These are phyloP conservation scores for Gerosis bhagava DNA, from an alignment of 2,888 invertebrate genomes.

Conservation along the genomic window DNA sequence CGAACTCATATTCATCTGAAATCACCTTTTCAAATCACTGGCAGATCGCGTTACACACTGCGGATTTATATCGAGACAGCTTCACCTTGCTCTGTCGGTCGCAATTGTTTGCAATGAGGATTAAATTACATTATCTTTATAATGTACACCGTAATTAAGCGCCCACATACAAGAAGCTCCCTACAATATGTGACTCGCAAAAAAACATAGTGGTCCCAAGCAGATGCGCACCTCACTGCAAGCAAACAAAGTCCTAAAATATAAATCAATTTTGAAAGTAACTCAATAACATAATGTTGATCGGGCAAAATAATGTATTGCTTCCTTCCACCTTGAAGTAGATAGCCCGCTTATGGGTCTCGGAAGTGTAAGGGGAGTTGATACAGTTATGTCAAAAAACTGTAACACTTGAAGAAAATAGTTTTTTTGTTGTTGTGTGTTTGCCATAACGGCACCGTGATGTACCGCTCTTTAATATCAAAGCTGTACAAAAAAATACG, in stretches of 20 bases:
- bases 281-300: constrained; percentile 81
- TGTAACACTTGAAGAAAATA: constrained; percentile 65
- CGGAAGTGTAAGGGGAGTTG: constrained; percentile 53
- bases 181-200: constrained; percentile 53
- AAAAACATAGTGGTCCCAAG: constrained; percentile 52
- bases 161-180: constrained; percentile 69
- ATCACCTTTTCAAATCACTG: constrained; percentile 54
- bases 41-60: constrained; percentile 55
- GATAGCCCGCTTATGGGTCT: constrained; percentile 42
- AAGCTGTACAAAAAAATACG: constrained; percentile 63
- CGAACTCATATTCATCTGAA: constrained; percentile 57
- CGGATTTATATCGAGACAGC: constrained; percentile 47
- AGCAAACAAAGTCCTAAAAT: constrained; percentile 65
- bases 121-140: constrained; percentile 80
- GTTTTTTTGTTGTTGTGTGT: constrained; percentile 48
- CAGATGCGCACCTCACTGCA: constrained; percentile 75
- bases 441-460: constrained; percentile 64
- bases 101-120: constrained; percentile 72
- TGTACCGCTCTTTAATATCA: constrained; percentile 64
- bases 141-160: constrained; percentile 75
- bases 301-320: constrained; percentile 73
- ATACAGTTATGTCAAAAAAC: constrained; percentile 77
- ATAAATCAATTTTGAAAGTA: constrained; percentile 75
- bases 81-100: constrained; percentile 64
- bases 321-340: constrained; percentile 78